phyloP scores from a whole-genome alignment of 2,888 invertebrate genomes.

The Melieria omissa region DNA sequence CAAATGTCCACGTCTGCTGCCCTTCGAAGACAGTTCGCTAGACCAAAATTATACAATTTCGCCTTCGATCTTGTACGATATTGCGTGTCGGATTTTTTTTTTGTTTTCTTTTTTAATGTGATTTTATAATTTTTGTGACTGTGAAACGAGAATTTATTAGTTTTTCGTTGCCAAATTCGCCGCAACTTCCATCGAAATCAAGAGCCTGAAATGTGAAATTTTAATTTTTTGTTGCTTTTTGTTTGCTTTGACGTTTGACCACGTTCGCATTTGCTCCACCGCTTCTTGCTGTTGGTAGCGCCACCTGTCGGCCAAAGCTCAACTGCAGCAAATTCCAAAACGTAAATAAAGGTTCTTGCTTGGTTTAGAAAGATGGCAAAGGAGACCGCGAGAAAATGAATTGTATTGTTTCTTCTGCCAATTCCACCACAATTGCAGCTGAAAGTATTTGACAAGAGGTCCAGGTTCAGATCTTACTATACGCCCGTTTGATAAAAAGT shows the following conservation, averaged over 20 bases:
- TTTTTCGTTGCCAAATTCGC: constrained; percentile 24
- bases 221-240: constrained; percentile 21
- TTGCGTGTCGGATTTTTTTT: neutral
- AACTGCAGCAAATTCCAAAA: no score
- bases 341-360: no score
- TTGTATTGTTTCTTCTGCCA: no score
- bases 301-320: no score
- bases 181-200: constrained; percentile 23
- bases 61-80: no score
- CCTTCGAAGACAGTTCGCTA: neutral
- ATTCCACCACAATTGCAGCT: no score
- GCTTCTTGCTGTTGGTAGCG: neutral
- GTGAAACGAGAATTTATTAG: constrained; percentile 4
- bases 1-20: neutral
- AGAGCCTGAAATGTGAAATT: constrained; percentile 7
- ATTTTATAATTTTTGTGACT: constrained; percentile 17
- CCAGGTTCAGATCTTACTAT: no score
- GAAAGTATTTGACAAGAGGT: no score
- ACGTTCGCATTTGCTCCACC: constrained; percentile 18
- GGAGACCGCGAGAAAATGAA: no score
- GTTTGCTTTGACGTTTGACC: constrained; percentile 33
- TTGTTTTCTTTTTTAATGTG: constrained; percentile 2
- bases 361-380: no score
- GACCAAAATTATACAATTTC: no score
- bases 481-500: no score